Conservation (phyloP, 2,888 invertebrate genomes). For the Metallyticus violacea region DNA sequence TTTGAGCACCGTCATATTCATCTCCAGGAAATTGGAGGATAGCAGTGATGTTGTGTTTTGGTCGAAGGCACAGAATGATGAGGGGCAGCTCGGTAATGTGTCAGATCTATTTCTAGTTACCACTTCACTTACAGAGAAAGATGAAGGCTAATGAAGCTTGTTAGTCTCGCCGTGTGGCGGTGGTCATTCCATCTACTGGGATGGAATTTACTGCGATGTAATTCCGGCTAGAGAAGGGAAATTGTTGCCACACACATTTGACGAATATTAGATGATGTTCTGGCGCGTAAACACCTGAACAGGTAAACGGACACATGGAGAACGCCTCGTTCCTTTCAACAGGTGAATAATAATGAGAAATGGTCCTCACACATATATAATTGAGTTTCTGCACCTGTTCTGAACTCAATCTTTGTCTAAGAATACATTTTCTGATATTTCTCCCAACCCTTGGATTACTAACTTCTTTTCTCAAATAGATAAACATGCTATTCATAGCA, state of each 20-base stretch:
- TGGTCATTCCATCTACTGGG: not conserved
- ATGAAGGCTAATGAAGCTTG: not conserved
- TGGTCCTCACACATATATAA: not conserved
- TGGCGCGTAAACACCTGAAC: not conserved
- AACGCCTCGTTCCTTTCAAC: not conserved
- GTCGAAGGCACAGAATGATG: not conserved
- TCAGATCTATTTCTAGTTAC: too few species aligned
- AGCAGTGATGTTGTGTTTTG: not conserved
- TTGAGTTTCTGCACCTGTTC: not conserved
- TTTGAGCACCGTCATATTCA: not conserved
- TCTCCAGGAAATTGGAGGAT: not conserved
- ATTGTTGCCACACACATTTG: not conserved
- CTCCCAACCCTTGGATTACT: too few species aligned
- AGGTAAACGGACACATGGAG: too few species aligned
- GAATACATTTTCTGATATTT: too few species aligned
- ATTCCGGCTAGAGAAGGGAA: not conserved
- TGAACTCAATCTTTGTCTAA: too few species aligned
- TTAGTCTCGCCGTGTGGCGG: not conserved
- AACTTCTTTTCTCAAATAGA: too few species aligned
- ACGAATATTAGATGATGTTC: not conserved
- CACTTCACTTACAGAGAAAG: not conserved
- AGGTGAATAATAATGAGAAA: not conserved
- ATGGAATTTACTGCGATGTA: not conserved
- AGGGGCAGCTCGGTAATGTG: not conserved
- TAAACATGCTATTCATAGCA: too few species aligned